These are phyloP conservation scores for Speoplatyrhinus poulsoni DNA, from an alignment of 2,113 vertebrate genomes.

Conservation along the genomic window DNA sequence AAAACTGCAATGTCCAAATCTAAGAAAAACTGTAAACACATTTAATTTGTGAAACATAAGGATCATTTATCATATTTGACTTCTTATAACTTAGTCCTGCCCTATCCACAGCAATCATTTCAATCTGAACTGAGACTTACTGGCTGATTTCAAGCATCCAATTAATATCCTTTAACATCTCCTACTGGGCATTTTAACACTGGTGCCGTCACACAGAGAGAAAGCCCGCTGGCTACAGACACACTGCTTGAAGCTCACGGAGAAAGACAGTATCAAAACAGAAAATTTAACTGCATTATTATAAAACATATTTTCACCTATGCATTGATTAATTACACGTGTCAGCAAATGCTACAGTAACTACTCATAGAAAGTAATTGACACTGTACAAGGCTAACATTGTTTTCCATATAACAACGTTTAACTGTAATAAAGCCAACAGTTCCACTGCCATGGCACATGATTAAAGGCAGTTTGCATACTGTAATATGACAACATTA, in stretches of 20 bases:
- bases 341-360: not conserved
- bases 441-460: not conserved
- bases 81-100: slow-evolving; percentile 3
- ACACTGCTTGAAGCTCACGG: slow-evolving; percentile 55
- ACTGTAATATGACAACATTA: slow-evolving; percentile 26
- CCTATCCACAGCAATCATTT: slow-evolving; percentile 23
- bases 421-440: slow-evolving; percentile 37
- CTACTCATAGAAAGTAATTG: not conserved
- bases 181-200: slow-evolving; percentile 37
- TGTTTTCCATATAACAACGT: slow-evolving; percentile 5
- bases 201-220: slow-evolving; percentile 33
- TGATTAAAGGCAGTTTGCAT: slow-evolving; percentile 10
- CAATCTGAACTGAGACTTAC: slow-evolving; percentile 19
- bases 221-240: slow-evolving; percentile 49
- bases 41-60: not conserved
- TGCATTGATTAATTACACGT: slow-evolving; percentile 5
- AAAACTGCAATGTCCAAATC: not conserved
- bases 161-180: slow-evolving; percentile 57
- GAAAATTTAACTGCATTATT: slow-evolving; percentile 31
- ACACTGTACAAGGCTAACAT: not conserved
- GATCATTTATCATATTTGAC: slow-evolving; percentile 19
- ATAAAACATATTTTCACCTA: slow-evolving; percentile 34
- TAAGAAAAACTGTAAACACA: not conserved
- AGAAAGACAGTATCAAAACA: slow-evolving; percentile 52
- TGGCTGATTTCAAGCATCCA: slow-evolving; percentile 34